Conservation (phyloP, 1,140 invertebrate species). For the Macrosteles quadrilineatus region DNA sequence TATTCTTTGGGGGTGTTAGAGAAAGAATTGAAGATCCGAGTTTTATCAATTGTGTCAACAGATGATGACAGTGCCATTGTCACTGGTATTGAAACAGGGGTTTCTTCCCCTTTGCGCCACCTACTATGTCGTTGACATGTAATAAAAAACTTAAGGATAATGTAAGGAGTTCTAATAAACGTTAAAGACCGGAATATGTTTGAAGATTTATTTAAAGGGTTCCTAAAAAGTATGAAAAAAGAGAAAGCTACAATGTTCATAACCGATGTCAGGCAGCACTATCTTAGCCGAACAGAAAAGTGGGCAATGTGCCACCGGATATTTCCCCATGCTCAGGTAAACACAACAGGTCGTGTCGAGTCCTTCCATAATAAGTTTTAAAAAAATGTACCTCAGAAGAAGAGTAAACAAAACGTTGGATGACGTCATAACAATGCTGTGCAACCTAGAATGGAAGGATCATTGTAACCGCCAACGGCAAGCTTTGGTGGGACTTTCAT, state of each 20-base stretch:
- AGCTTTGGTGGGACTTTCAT: neutral
- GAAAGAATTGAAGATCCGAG: too few relatives aligned
- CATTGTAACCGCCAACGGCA: too few relatives aligned
- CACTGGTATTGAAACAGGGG: conserved; percentile 19
- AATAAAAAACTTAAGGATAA: conserved; percentile 18
- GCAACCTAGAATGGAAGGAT: neutral
- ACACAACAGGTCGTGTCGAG: too few relatives aligned
- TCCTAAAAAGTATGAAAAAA: neutral
- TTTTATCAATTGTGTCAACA: conserved; percentile 12
- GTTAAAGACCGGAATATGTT: neutral
- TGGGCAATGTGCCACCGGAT: neutral
- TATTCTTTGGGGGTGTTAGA: neutral
- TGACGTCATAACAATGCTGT: neutral
- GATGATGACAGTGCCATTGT: conserved; percentile 27
- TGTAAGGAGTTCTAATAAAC: neutral
- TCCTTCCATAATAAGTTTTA: neutral
- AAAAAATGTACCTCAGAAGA: neutral
- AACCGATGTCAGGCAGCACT: neutral
- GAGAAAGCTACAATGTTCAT: neutral
- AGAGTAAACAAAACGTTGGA: neutral
- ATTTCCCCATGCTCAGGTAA: neutral
- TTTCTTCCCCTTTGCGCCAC: neutral
- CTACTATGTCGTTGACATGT: conserved; percentile 28
- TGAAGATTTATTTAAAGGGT: neutral
- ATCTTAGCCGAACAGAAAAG: neutral